Evolutionary conservation across 2,797 vertebrate species (phyloP), one percentile per base, ranked within the genome.

Genomic region (Lacerta agilis): DNA sequence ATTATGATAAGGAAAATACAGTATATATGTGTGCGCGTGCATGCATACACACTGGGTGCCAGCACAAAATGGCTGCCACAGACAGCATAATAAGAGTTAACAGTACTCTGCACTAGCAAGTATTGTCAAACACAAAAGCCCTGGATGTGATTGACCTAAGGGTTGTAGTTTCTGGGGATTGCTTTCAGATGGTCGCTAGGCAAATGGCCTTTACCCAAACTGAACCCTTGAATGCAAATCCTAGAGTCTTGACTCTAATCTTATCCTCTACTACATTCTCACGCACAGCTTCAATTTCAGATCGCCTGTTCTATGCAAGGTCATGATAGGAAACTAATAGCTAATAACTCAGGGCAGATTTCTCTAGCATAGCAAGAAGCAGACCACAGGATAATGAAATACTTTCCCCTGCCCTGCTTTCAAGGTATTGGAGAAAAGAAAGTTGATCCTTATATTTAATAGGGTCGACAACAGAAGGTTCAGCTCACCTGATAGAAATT

Each of bases 321-420:
- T 69, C 29, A 36, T 72, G 43, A 55, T 55, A n/a, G 33, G 9
- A 72, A 27, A 58, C 9, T 80, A 79, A 79, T 72, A 45, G 25
- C 77, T 79, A 79, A 86, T 79, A 80, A 86, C 10, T n/a, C 78
- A 79, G 20, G 76, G 76, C 1, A 61, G 43, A n/a, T 83, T 25
- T 49, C 18, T 27, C 18, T 29, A 76, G 29, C 13, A 20, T 10
- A 77, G 11, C 17, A 45, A 20, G 45, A 33, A 36, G 20, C 29
- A 41, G 61, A 79, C 71, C 45, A 36, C 17, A 73, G 88, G 38
- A n/a, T 1, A 75, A 75, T 41, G 69, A 38, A 86, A 45, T 11
- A 13, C 55, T 66, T 6, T 84, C 85, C 67, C 20, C 6, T 15
- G 13, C 49, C 61, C 20, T 20, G 20, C 36, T 83, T 15, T 3